Percentiles rank a stretch among this genome's conserved stretches.
These are phyloP conservation scores for Labia minor DNA, from an alignment of 2,888 invertebrate genomes.

Conservation along the genomic window DNA sequence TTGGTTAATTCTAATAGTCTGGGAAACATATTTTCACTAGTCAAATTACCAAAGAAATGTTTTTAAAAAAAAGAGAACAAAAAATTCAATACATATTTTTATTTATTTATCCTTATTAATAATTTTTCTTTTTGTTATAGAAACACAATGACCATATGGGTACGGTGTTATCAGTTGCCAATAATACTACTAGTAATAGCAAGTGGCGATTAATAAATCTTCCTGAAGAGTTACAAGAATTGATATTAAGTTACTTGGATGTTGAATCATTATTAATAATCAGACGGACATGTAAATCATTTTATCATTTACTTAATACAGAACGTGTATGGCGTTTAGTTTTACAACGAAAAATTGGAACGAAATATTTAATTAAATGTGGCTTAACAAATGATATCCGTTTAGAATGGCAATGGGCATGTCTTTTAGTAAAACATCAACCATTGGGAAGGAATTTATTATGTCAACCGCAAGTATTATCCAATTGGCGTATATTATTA, in stretches of 20 bases:
- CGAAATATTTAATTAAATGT: neutral
- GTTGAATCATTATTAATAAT: neutral
- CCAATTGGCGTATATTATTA: slow-evolving; percentile 35
- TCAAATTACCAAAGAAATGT: too few species aligned
- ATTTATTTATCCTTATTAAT: too few species aligned
- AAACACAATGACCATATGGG: neutral
- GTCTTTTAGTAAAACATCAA: neutral
- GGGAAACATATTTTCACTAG: too few species aligned
- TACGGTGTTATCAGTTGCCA: neutral
- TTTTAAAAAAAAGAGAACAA: too few species aligned
- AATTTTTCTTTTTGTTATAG: too few species aligned
- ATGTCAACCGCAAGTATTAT: neutral
- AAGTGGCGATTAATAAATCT: neutral
- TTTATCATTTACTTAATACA: neutral
- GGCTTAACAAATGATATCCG: neutral
- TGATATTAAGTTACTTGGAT: neutral
- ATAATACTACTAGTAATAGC: too few species aligned
- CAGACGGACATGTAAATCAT: neutral
- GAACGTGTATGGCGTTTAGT: neutral
- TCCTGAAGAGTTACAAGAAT: neutral
- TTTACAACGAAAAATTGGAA: neutral
- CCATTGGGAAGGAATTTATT: neutral
- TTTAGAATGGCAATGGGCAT: neutral
- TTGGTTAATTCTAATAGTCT: too few species aligned
- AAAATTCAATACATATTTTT: too few species aligned